phyloP scores from a whole-genome alignment of 2,113 vertebrate genomes.

The Triplophysa rosa region DNA sequence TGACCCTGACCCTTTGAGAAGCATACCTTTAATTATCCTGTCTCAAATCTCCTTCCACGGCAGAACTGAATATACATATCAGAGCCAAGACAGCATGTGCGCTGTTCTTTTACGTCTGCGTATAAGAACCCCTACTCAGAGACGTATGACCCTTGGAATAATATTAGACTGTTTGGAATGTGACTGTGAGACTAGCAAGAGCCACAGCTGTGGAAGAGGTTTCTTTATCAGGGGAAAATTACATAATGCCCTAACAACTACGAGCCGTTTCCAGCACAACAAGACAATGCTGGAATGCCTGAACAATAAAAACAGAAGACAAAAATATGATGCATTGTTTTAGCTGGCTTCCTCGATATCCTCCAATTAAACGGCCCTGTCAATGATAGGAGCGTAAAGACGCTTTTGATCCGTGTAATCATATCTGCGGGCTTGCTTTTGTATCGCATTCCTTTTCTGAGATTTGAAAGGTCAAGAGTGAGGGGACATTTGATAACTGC shows the following conservation, averaged over 20 bases:
- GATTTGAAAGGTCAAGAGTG: slow-evolving; percentile 79
- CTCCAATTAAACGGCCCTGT: slow-evolving; percentile 60
- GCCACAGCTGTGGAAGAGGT: slow-evolving; percentile 46
- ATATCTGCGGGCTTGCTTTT: slow-evolving; percentile 71
- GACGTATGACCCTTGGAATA: slow-evolving; percentile 51
- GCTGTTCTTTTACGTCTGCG: slow-evolving; percentile 19
- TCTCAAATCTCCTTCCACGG: slow-evolving; percentile 35
- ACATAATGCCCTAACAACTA: slow-evolving; percentile 50
- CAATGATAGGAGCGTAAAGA: slow-evolving; percentile 67
- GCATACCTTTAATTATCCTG: slow-evolving; percentile 56
- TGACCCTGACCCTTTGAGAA: slow-evolving; percentile 61
- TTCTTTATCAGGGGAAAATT: slow-evolving; percentile 55
- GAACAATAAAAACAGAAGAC: slow-evolving; percentile 46
- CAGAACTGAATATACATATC: slow-evolving; percentile 21
- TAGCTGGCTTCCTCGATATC: slow-evolving; percentile 48
- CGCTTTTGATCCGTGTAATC: slow-evolving; percentile 74
- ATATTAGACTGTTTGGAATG: slow-evolving; percentile 40
- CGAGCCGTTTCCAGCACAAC: slow-evolving; percentile 37
- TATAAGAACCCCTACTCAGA: slow-evolving; percentile 32
- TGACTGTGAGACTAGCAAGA: slow-evolving; percentile 57
- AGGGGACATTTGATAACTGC: slow-evolving; percentile 79
- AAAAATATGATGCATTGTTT: slow-evolving; percentile 57
- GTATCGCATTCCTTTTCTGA: slow-evolving; percentile 73
- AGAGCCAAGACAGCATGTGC: neutral
- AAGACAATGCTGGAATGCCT: slow-evolving; percentile 35